Conservation (phyloP, 2,888 invertebrate species). For the Seira ritae region DNA sequence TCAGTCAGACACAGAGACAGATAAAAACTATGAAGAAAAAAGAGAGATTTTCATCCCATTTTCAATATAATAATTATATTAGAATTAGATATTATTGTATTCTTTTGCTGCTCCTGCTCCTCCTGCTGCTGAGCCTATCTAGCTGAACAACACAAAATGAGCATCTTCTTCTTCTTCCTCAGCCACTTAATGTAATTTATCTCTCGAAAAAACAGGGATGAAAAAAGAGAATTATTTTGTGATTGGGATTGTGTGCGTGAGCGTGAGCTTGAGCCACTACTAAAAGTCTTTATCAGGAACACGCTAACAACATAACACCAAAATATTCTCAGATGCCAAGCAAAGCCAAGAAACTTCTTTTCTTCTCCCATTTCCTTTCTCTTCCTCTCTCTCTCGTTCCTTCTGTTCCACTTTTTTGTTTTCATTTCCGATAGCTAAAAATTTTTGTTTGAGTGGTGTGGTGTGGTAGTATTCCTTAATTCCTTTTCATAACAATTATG, state of each 20-base stretch:
- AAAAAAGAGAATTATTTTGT: background rate
- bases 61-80: too few relatives aligned
- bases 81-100: too few relatives aligned
- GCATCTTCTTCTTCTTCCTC: constrained; percentile 21
- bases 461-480: constrained; percentile 68
- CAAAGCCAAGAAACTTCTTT: constrained; percentile 37
- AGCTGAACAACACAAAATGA: background rate
- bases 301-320: constrained; percentile 40
- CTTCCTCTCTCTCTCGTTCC: constrained; percentile 24
- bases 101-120: too few relatives aligned
- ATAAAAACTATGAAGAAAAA: too few relatives aligned
- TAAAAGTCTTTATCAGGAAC: constrained; percentile 5
- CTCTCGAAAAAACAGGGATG: constrained; percentile 45
- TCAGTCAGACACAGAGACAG: too few relatives aligned
- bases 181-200: constrained; percentile 54
- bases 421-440: constrained; percentile 73
- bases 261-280: constrained; percentile 33
- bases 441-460: constrained; percentile 66
- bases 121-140: too few relatives aligned
- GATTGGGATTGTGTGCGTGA: constrained; percentile 1
- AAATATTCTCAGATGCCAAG: constrained; percentile 50
- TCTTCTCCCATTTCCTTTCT: constrained; percentile 2
- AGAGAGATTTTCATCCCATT: too few relatives aligned
- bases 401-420: constrained; percentile 56
- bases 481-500: constrained; percentile 68